phyloP scores from a whole-genome alignment of 2,888 invertebrate species.

The Tinea trinotella region DNA sequence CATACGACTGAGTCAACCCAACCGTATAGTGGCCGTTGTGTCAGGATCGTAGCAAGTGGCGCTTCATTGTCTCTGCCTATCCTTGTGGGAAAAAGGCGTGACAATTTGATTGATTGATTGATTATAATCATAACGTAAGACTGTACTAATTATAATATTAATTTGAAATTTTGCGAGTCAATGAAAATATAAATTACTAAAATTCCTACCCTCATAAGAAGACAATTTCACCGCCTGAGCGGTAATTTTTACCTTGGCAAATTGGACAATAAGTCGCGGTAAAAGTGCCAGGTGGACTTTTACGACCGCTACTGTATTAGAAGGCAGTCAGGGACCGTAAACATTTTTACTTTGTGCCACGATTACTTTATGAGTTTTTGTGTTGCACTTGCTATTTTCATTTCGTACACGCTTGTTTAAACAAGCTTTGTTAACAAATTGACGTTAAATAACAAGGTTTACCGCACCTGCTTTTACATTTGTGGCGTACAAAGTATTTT shows the following conservation, averaged over 20 bases:
- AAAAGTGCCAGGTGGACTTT: conserved; percentile 6
- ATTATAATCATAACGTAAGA: too few relatives aligned
- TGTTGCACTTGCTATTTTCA: background rate
- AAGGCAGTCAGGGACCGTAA: conserved; percentile 7
- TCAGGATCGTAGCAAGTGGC: too few relatives aligned
- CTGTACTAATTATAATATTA: too few relatives aligned
- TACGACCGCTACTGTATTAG: conserved; percentile 14
- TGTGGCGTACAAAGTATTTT: too few relatives aligned
- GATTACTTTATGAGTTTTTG: conserved; percentile 1
- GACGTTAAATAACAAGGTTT: background rate
- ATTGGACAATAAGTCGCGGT: conserved; percentile 13
- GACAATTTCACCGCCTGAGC: background rate
- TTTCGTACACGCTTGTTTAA: background rate
- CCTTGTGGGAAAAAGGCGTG: too few relatives aligned
- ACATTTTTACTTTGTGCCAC: conserved; percentile 4
- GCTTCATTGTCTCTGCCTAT: too few relatives aligned
- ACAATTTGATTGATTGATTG: too few relatives aligned
- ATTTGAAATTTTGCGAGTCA: background rate
- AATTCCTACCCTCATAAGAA: background rate
- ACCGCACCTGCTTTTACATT: too few relatives aligned
- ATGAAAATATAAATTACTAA: conserved; percentile 5
- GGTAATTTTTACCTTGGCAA: conserved; percentile 9
- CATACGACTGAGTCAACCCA: too few relatives aligned
- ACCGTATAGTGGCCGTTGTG: too few relatives aligned
- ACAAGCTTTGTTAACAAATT: background rate